Percentiles rank a stretch among this genome's conserved stretches.
These are phyloP conservation scores for Rhipidura dahli DNA, from an alignment of 2,113 vertebrate genomes.

Conservation along the genomic window DNA sequence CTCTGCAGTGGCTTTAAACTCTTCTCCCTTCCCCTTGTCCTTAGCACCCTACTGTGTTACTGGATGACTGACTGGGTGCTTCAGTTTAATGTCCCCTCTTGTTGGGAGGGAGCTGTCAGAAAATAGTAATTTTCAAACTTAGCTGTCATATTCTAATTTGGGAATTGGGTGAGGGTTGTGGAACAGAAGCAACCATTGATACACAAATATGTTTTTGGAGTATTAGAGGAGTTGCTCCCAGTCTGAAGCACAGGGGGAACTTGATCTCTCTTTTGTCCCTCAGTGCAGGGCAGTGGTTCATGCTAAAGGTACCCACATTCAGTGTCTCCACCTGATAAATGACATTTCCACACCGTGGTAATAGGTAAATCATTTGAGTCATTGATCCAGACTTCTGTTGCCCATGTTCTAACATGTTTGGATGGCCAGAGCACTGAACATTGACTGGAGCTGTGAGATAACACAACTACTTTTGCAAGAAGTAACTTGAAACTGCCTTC, in stretches of 20 bases:
- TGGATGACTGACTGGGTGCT: background rate
- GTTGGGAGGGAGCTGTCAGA: background rate
- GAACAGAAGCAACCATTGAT: background rate
- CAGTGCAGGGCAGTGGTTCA: background rate
- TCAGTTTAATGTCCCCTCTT: background rate
- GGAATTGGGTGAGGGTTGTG: background rate
- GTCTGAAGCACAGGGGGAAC: background rate
- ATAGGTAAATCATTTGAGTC: background rate
- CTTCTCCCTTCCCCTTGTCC: background rate
- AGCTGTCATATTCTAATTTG: background rate
- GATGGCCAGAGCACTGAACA: background rate
- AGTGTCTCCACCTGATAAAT: background rate
- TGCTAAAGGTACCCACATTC: background rate
- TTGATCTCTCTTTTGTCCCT: background rate
- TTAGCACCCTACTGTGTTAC: background rate
- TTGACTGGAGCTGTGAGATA: background rate
- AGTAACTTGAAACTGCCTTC: background rate
- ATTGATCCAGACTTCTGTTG: background rate
- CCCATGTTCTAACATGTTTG: background rate
- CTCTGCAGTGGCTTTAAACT: background rate
- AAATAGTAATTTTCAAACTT: background rate
- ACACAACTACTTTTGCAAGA: background rate
- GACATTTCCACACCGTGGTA: background rate
- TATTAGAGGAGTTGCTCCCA: background rate
- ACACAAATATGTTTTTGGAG: background rate